Evolutionary conservation across 2,113 vertebrate genomes (phyloP).

Genomic region (Nycticorax nycticorax): DNA sequence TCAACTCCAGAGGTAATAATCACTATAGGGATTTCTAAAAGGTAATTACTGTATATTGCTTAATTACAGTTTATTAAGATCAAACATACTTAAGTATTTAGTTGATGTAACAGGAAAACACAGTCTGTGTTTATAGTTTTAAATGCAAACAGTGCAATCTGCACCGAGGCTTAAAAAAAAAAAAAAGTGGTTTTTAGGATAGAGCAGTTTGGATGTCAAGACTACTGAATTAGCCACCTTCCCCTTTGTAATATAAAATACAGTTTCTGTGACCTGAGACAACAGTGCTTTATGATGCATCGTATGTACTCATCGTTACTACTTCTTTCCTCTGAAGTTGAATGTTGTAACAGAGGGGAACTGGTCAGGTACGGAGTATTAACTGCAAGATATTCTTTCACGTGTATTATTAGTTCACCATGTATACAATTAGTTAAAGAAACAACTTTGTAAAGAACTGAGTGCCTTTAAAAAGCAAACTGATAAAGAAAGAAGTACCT

Average conservation of each 20-base stretch:
- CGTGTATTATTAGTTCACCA: constrained; percentile 24
- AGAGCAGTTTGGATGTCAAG: constrained; percentile 11
- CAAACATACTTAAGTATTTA: constrained; percentile 48
- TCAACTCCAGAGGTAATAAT: constrained; percentile 70
- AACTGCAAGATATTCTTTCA: constrained; percentile 36
- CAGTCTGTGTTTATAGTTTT: constrained; percentile 36
- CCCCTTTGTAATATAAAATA: neutral
- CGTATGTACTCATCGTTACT: neutral
- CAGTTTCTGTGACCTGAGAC: constrained; percentile 31
- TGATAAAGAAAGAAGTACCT: constrained; percentile 58
- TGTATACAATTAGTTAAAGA: constrained; percentile 30
- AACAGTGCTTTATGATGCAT: neutral
- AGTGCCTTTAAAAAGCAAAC: constrained; percentile 39
- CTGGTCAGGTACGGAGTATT: neutral
- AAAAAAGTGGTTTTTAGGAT: neutral
- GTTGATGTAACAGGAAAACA: constrained; percentile 45
- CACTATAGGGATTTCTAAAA: constrained; percentile 73
- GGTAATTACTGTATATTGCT: constrained; percentile 75
- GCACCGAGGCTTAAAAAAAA: neutral
- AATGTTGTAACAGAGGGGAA: neutral
- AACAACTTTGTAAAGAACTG: constrained; percentile 40
- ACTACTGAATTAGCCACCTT: neutral
- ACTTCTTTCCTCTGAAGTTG: neutral
- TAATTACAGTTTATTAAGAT: constrained; percentile 65
- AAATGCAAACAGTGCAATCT: constrained; percentile 28